Base-by-base conservation (phyloP, 1,140 invertebrate genomes). In the Calosoma granatense region DNA sequence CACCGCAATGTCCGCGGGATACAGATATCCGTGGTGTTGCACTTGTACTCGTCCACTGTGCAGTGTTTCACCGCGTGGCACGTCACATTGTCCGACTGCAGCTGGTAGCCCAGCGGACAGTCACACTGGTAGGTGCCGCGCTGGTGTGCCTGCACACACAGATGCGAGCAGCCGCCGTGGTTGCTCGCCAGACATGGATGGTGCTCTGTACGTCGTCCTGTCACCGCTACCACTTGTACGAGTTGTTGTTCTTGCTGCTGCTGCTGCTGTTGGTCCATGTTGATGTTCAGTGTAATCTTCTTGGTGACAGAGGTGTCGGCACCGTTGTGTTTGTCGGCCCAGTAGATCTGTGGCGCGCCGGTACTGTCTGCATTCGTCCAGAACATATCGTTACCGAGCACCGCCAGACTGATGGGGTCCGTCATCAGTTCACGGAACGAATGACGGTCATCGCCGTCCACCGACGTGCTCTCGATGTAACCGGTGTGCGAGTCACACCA, bases 141-240 rank as follows among this genome's bases (percentile, higher is more conserved):
- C 2, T 64, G 60, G n/a, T 43, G 14, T 82, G 70, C 64, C 55
- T 71, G 72, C 0, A 82, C 72, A 58, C 90, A 92, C 11, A 88
- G 67, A 66, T 91, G 84, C 14, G 83, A 81, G 65, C 88, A 92
- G 12, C 82, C 80, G 20, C 85, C 82, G n/a, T n/a, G n/a, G 63
- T 88, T 85, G 17, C 77, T 70, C 15, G 69, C 66, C 26, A 74
- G 74, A 65, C 86, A 88, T 0, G 78, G 74, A 67, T 88, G 82
- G 2, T 69, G 20, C 1, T 60, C 53, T 55, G 20, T 57, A 23
- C 30, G 59, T 15, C 63, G 60, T 51, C 14, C 59, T 56, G 22
- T 64, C 56, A 55, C 66, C 58, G 58, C 58, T 39, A 64, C 56
- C 6, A 76, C 51, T 23, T 66, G 62, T 26, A 73, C 2, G 19